Evolutionary conservation across 2,888 invertebrate species (phyloP), one percentile per base, ranked within the genome.

Genomic region (Gymnosoma rotundatum): DNA sequence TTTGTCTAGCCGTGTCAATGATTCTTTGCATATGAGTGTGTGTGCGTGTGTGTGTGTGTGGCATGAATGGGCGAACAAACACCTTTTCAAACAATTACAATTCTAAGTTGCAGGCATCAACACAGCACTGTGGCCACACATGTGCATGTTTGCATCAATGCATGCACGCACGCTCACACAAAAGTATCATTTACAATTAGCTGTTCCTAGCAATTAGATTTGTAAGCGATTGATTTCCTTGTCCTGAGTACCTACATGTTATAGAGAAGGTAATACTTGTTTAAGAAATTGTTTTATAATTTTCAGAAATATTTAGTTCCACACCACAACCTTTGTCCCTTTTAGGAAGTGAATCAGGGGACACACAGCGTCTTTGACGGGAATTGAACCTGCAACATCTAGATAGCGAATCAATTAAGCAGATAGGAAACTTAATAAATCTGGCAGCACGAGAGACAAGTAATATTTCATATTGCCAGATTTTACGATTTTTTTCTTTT

Each of bases 171-270:
- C 14, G 42, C 18, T 48, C n/a, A 60, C n/a, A 58, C 18, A n/a
- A 32, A 42, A n/a, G n/a, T n/a, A n/a, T n/a, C 10, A 4, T 12
- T 42, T 42, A 42, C 12, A 42, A 70, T n/a, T 56, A 70, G 70
- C 50, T 58, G 16, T 64, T 58, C 38, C 32, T 32, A 18, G 69
- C 36, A 81, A 73, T 64, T 52, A 63, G 56, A 50, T 63, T 54
- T 81, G 16, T 75, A 63, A 75, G 25, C 63, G 73, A 73, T 70
- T 73, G 73, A 79, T 73, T 79, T 79, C 66, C 79, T 45, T 66
- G 58, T 50, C 9, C 67, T 4, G 25, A 25, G 25, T 25, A 25
- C 25, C 25, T 78, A 78, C 67, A 21, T 2, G 20, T 10, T 2
- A 18, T 4, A 14, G 48, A n/a, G 48, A 2, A 21, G 25, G 25